Conservation (phyloP, 1,140 invertebrate species). For the Pollicipes pollicipes region DNA sequence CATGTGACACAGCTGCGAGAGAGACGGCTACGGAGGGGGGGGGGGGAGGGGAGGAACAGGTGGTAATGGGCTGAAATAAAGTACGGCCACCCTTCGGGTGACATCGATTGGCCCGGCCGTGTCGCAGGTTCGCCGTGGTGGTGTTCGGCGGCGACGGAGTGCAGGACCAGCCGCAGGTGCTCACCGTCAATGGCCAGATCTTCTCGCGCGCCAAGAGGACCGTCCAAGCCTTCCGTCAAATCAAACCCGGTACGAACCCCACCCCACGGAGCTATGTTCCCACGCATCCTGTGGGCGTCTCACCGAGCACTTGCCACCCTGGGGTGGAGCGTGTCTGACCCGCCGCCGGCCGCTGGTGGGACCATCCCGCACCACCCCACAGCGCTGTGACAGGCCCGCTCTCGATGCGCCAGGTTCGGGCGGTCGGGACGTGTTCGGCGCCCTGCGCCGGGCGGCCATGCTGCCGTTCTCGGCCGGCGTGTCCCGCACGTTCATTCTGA, state of each 20-base stretch:
- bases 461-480: constrained; percentile 65
- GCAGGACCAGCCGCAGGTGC: not conserved
- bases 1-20: too few species aligned
- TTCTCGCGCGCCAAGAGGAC: not conserved
- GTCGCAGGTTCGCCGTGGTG: not conserved
- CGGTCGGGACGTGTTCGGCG: constrained; percentile 49
- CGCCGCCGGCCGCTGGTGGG: too few species aligned
- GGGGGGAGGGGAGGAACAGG: too few species aligned
- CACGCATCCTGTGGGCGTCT: too few species aligned
- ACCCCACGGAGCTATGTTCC: too few species aligned
- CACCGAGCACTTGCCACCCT: too few species aligned
- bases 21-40: too few species aligned
- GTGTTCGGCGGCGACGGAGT: not conserved
- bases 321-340: too few species aligned
- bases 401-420: constrained; percentile 23
- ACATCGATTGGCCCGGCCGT: not conserved
- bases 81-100: too few species aligned
- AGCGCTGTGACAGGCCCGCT: too few species aligned
- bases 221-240: not conserved
- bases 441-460: constrained; percentile 49
- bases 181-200: not conserved
- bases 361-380: too few species aligned
- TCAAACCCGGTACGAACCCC: not conserved
- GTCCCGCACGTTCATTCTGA: constrained; percentile 59
- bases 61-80: too few species aligned